Evolutionary conservation across 2,113 vertebrate species (phyloP).

Genomic region (Etheostoma cragini): DNA sequence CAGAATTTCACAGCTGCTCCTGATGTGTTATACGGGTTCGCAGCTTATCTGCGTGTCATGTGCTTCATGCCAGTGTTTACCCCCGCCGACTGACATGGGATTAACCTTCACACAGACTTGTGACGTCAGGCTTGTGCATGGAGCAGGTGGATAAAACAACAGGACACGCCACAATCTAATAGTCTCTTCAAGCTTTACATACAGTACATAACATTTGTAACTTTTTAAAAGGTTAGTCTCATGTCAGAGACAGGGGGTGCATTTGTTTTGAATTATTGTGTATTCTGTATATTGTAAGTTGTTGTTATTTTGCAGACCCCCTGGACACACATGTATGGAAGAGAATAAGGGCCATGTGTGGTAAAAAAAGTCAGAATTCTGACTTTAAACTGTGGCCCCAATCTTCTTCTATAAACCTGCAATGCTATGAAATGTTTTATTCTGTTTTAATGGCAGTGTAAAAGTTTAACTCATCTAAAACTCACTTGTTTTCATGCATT

Average conservation of each 20-base stretch:
- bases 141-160: conserved; percentile 10
- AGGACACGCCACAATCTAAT: background rate
- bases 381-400: too few species aligned
- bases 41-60: conserved; percentile 25
- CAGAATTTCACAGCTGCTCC: conserved; percentile 21
- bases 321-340: background rate
- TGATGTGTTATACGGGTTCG: background rate
- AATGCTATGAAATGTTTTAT: background rate
- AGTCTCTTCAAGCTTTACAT: background rate
- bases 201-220: too few species aligned
- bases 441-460: background rate
- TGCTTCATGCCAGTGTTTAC: conserved; percentile 36
- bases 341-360: too few species aligned
- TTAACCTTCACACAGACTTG: conserved; percentile 10
- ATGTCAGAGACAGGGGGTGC: background rate
- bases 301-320: background rate
- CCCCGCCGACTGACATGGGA: background rate
- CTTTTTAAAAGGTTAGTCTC: too few species aligned
- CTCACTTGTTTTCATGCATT: background rate
- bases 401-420: background rate
- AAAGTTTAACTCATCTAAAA: background rate
- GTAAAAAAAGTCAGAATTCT: too few species aligned
- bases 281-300: too few species aligned
- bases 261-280: background rate
- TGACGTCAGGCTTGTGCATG: conserved; percentile 5